Percentiles rank a stretch among this genome's conserved stretches.
Evolutionary conservation across 35 echinoderm and acorn worm genomes (phyloP).

Genomic region (Antedon bifida): DNA sequence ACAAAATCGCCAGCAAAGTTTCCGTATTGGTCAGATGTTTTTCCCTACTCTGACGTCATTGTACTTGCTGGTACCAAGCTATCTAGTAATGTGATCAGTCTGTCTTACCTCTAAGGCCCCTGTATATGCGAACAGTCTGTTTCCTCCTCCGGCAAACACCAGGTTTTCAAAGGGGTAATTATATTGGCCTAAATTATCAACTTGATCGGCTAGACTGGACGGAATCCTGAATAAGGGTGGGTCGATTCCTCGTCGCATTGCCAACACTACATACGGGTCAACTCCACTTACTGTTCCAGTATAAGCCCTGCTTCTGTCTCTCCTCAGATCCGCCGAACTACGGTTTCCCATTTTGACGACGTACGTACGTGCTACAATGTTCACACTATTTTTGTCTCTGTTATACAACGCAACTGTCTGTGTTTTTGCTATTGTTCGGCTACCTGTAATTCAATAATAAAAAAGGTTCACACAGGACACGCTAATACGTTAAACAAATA

Average conservation of each 20-base stretch:
- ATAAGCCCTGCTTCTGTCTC: background rate
- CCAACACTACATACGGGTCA: background rate
- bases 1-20: too few relatives aligned
- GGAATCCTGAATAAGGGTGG: background rate
- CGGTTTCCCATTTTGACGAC: background rate
- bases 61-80: too few relatives aligned
- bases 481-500: too few relatives aligned
- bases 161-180: constrained; percentile 7
- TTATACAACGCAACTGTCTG: too few relatives aligned
- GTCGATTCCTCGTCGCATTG: background rate
- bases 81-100: too few relatives aligned
- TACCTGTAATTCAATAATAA: too few relatives aligned
- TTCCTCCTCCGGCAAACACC: background rate
- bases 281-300: background rate
- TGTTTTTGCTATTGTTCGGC: too few relatives aligned
- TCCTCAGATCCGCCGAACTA: background rate
- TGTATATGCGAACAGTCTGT: background rate
- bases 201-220: background rate
- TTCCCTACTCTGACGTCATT: too few relatives aligned
- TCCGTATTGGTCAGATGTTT: too few relatives aligned
- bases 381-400: too few relatives aligned
- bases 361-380: too few relatives aligned
- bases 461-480: too few relatives aligned
- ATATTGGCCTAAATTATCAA: background rate
- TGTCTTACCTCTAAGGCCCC: background rate